Conservation (phyloP, 2,888 invertebrate genomes). For the Trichopoda pennipes region DNA sequence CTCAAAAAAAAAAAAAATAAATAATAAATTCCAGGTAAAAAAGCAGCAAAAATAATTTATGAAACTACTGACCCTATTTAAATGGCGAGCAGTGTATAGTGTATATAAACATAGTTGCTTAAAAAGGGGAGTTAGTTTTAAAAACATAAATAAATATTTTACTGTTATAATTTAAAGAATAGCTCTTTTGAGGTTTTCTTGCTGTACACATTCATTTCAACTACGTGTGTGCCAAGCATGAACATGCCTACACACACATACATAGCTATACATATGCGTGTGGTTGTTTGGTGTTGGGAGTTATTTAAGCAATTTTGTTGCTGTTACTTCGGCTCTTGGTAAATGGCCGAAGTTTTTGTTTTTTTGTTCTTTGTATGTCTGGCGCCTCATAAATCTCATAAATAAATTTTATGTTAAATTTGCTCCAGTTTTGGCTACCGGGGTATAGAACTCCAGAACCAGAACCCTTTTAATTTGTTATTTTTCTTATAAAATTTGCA, state of each 20-base stretch:
- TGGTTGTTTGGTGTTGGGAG: slow-evolving; percentile 6
- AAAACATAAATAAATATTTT: slow-evolving; percentile 14
- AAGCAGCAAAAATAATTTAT: too few relatives aligned
- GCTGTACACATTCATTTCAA: neutral
- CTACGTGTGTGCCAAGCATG: too few relatives aligned
- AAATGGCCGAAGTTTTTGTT: neutral
- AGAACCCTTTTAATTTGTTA: neutral
- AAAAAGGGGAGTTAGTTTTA: slow-evolving; percentile 25
- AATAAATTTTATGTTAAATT: slow-evolving; percentile 54
- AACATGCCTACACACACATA: too few relatives aligned
- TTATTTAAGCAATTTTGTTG: slow-evolving; percentile 52
- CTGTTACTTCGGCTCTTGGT: neutral
- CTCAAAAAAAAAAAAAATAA: too few relatives aligned
- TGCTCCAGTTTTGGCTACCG: slow-evolving; percentile 24
- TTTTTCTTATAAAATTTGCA: neutral
- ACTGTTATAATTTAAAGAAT: slow-evolving; percentile 14
- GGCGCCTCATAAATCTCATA: slow-evolving; percentile 64
- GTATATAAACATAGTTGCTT: neutral
- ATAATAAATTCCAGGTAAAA: too few relatives aligned
- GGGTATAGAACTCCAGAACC: neutral
- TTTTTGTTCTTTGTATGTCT: slow-evolving; percentile 37
- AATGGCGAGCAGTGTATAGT: neutral
- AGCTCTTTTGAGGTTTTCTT: slow-evolving; percentile 1
- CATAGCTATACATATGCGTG: neutral
- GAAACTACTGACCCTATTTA: too few relatives aligned